Evolutionary conservation across 2,113 vertebrate genomes (phyloP).

Genomic region (Amphiprion percula): DNA sequence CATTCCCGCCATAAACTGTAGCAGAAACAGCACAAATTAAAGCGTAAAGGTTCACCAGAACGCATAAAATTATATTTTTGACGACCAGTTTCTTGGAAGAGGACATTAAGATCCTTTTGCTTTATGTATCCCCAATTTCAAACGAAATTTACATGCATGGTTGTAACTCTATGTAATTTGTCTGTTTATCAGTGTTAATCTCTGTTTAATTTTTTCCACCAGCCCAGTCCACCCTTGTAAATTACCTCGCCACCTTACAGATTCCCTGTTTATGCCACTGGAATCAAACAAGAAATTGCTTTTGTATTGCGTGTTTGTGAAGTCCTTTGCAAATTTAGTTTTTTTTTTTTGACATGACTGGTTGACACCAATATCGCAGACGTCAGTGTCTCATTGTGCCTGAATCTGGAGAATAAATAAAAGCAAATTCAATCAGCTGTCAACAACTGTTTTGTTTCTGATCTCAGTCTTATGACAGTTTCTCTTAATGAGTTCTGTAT

Average conservation of each 20-base stretch:
- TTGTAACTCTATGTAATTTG: no score
- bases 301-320: not conserved
- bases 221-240: not conserved
- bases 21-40: no score
- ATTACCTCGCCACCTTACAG: not conserved
- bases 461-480: not conserved
- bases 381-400: not conserved
- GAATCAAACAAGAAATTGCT: not conserved
- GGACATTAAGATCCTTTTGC: no score
- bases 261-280: not conserved
- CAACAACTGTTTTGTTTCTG: not conserved
- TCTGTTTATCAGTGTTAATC: no score
- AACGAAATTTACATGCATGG: no score
- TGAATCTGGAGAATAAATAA: constrained; percentile 17
- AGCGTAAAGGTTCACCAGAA: no score
- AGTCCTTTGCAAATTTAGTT: not conserved
- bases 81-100: no score
- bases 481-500: not conserved
- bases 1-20: no score
- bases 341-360: not conserved
- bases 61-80: no score
- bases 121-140: no score
- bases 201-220: not conserved
- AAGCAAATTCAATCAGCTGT: constrained; percentile 5
- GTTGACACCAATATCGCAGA: not conserved